These are phyloP conservation scores for Oasisia sp. DNA, from an alignment of 2,888 invertebrate species.

Conservation along the genomic window DNA sequence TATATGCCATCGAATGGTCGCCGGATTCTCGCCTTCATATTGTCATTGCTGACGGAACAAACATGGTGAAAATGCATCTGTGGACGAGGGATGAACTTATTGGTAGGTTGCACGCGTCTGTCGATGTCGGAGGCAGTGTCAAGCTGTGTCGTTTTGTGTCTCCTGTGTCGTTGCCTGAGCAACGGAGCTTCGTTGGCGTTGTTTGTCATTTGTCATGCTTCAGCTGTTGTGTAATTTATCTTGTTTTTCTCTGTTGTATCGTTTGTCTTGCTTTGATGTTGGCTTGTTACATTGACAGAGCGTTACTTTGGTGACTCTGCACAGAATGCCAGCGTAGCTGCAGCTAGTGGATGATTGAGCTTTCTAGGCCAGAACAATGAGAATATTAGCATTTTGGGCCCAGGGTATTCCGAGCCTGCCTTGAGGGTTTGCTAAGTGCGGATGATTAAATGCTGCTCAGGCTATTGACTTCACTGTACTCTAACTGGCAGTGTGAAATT, in stretches of 20 bases:
- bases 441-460: background rate
- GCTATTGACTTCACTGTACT: background rate
- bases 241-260: background rate
- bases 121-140: background rate
- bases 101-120: background rate
- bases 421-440: background rate
- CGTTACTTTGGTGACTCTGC: background rate
- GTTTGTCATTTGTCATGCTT: background rate
- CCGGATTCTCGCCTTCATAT: background rate
- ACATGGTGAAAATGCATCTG: background rate
- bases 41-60: background rate
- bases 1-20: background rate
- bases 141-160: background rate
- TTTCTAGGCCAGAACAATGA: background rate
- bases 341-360: background rate
- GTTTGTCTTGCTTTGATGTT: background rate
- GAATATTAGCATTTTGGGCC: conserved; percentile 3
- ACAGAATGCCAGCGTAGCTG: background rate
- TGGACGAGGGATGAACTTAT: background rate
- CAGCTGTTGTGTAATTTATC: conserved; percentile 3
- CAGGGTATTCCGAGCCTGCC: background rate
- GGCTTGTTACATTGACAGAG: background rate
- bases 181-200: background rate
- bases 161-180: background rate
- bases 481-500: background rate